Evolutionary conservation across 2,888 invertebrate genomes (phyloP).

Genomic region (Chymomyza fuscimana): DNA sequence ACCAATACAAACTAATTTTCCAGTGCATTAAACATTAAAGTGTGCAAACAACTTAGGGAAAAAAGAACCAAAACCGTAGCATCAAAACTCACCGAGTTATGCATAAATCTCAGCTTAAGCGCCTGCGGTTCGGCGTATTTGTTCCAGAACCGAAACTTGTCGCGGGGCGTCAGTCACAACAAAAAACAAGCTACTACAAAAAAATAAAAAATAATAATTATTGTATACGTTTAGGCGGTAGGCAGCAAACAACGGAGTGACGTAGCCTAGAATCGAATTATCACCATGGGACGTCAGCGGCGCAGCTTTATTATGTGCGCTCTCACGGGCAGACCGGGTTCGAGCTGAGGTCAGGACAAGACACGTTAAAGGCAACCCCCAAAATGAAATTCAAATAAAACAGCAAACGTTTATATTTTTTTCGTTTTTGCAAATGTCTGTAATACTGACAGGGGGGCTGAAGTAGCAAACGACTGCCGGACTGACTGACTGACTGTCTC

Average conservation of each 20-base stretch:
- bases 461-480: background rate
- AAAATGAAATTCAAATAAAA: slow-evolving; percentile 21
- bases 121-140: background rate
- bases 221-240: slow-evolving; percentile 63
- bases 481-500: slow-evolving; percentile 20
- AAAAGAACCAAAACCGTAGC: background rate
- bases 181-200: slow-evolving; percentile 11
- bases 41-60: background rate
- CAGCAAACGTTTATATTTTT: slow-evolving; percentile 1
- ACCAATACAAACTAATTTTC: slow-evolving; percentile 67
- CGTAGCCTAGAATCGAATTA: slow-evolving; percentile 64
- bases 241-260: slow-evolving; percentile 13
- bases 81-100: background rate
- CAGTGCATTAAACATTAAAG: slow-evolving; percentile 56
- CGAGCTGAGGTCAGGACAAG: no score
- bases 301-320: slow-evolving; percentile 21
- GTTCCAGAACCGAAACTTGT: background rate
- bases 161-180: background rate
- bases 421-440: slow-evolving; percentile 28
- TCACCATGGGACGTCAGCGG: slow-evolving; percentile 55
- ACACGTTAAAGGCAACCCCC: slow-evolving; percentile 8
- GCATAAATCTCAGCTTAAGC: background rate
- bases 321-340: slow-evolving; percentile 54
- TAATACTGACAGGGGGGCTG: background rate
- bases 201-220: slow-evolving; percentile 60